A percentile compares a stretch with the other conserved stretches of the same genome.
These are phyloP conservation scores for Metacarcinus magister DNA, from an alignment of 2,888 invertebrate species.

Conservation along the genomic window DNA sequence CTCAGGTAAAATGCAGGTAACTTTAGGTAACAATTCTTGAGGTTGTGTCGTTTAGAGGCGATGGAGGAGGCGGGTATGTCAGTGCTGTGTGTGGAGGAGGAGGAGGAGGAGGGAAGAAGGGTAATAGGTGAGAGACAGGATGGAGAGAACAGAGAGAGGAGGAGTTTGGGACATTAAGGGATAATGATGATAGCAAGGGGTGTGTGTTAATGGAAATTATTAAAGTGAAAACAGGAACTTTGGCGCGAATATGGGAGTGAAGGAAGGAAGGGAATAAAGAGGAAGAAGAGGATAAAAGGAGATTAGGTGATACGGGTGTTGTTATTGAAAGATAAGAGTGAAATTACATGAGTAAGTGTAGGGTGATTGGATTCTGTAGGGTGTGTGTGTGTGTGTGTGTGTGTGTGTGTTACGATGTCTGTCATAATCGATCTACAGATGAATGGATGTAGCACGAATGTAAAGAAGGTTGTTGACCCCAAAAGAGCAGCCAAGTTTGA, in stretches of 20 bases:
- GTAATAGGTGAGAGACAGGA: neutral
- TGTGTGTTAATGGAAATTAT: neutral
- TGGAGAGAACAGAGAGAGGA: neutral
- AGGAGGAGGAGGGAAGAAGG: neutral
- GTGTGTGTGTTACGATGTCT: neutral
- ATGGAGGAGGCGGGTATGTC: neutral
- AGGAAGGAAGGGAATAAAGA: neutral
- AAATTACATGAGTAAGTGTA: too few species aligned
- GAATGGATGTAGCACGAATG: neutral
- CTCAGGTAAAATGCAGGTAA: neutral
- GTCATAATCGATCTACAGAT: neutral
- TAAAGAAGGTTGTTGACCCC: neutral
- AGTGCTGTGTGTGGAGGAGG: neutral
- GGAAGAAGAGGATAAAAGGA: neutral
- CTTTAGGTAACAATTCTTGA: neutral
- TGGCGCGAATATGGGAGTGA: neutral
- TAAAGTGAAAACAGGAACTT: neutral
- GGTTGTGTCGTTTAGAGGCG: neutral
- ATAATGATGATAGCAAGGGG: neutral
- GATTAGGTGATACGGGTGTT: neutral
- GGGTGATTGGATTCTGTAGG: neutral
- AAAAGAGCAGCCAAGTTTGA: neutral
- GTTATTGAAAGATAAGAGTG: neutral
- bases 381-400: conserved; percentile 41
- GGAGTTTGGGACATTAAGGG: neutral